Evolutionary conservation across 2,113 vertebrate species (phyloP), one percentile per base, ranked within the genome.

Genomic region (Zosterops hypoxanthus): DNA sequence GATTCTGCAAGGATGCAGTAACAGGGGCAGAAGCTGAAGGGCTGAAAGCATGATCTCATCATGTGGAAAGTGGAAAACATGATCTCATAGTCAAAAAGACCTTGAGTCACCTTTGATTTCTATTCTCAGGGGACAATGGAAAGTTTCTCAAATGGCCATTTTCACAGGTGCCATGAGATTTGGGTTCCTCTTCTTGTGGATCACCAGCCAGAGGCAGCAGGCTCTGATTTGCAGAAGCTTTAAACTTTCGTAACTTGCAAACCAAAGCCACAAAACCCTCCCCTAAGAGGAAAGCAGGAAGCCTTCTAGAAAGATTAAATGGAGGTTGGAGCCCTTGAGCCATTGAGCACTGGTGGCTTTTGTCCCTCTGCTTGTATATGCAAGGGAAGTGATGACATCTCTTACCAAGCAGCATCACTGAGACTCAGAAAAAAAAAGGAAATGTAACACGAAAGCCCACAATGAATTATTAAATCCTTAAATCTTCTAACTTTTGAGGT

Each of bases 101-200:
- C 57, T 87, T 9, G 15, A 88, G 70, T 57, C n/a, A 77, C 41
- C 82, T n/a, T 80, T 28, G 42, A 63, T 86, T 96, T 93, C 85
- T 73, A 20, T 78, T 93, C 76, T n/a, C 39, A 60, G 25, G 8
- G n/a, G 60, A 80, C 33, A 31, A 33, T 9, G 95, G 79, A 83
- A 94, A 95, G 60, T 95, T 93, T 86, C 80, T 77, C 59, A 83
- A 92, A 39, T 8, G 23, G 59, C 49, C 59, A 49, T 83, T 88
- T 70, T 36, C 76, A 77, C 34, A 73, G 64, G 8, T 68, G 78
- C 75, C 66, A 41, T 7, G n/a, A 61, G 46, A 42, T 83, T 25
- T 81, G 42, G 29, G 36, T 83, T 97, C 90, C 95, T 86, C 68
- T 90, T 93, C 86, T 47, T 29, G 39, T 8, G 55, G 55, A 79